phyloP scores from a whole-genome alignment of 2,113 vertebrate species.

The Macrotus californicus region DNA sequence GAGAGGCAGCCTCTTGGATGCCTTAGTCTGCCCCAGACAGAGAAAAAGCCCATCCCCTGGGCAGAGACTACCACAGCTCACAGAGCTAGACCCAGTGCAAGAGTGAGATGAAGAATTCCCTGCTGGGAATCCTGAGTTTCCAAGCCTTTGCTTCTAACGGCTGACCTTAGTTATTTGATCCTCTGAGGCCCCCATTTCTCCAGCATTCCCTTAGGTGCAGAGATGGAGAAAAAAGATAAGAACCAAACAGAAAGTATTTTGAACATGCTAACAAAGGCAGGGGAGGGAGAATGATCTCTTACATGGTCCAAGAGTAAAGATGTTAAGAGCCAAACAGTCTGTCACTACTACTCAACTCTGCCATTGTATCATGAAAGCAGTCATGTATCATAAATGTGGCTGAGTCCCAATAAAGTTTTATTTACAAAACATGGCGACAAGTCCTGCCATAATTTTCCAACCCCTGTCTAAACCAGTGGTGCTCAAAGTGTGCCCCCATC shows the following conservation, averaged over 20 bases:
- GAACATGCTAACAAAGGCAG: not conserved
- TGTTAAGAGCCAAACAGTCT: not conserved
- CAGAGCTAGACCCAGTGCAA: not conserved
- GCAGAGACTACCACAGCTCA: not conserved
- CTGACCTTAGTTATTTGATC: not conserved
- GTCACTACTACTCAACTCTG: not conserved
- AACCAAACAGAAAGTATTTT: conserved; percentile 1
- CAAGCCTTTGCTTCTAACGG: not conserved
- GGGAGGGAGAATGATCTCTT: not conserved
- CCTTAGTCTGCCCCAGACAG: not conserved
- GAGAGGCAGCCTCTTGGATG: not conserved
- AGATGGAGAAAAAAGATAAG: not conserved
- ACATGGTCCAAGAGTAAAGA: not conserved
- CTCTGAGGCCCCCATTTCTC: not conserved
- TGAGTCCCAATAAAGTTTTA: not conserved
- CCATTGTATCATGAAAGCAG: not conserved
- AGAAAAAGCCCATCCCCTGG: not conserved
- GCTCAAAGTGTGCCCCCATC: not conserved
- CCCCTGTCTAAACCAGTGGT: not conserved
- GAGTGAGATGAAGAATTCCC: not conserved
- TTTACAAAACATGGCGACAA: not conserved
- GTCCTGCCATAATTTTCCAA: not conserved
- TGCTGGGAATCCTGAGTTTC: not conserved
- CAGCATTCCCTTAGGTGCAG: not conserved
- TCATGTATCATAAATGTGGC: not conserved